These are phyloP conservation scores for Callipepla californica DNA, from an alignment of 2,113 vertebrate species.

Conservation along the genomic window DNA sequence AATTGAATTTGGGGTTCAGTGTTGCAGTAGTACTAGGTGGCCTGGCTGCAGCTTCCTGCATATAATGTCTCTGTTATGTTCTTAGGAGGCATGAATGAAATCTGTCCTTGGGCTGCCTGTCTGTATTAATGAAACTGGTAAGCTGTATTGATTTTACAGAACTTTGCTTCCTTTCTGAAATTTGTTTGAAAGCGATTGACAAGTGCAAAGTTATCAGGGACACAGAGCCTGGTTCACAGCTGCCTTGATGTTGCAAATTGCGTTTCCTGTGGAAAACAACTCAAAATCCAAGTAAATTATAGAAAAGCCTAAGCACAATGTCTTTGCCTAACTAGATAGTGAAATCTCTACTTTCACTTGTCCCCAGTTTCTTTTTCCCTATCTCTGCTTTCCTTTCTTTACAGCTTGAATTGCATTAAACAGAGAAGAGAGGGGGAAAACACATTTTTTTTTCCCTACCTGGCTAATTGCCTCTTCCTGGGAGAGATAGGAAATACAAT, in stretches of 20 bases:
- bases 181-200: neutral
- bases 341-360: too few relatives aligned
- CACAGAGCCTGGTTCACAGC: neutral
- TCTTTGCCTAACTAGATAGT: too few relatives aligned
- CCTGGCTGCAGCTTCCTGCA: neutral
- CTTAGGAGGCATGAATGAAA: neutral
- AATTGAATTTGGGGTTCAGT: neutral
- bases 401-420: neutral
- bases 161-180: neutral
- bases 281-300: neutral
- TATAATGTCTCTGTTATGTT: neutral
- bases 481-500: neutral
- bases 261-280: neutral
- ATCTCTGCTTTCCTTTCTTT: neutral
- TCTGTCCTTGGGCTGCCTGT: neutral
- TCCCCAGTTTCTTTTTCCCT: neutral
- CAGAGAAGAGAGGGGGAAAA: neutral
- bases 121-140: neutral
- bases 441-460: neutral
- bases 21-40: neutral
- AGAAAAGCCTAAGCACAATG: neutral
- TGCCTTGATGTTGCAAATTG: neutral
- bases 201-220: too few relatives aligned
- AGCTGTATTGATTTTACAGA: neutral
- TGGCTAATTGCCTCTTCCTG: neutral